These are phyloP conservation scores for Dynastes hyllus DNA, from an alignment of 2,888 invertebrate genomes.

Conservation along the genomic window DNA sequence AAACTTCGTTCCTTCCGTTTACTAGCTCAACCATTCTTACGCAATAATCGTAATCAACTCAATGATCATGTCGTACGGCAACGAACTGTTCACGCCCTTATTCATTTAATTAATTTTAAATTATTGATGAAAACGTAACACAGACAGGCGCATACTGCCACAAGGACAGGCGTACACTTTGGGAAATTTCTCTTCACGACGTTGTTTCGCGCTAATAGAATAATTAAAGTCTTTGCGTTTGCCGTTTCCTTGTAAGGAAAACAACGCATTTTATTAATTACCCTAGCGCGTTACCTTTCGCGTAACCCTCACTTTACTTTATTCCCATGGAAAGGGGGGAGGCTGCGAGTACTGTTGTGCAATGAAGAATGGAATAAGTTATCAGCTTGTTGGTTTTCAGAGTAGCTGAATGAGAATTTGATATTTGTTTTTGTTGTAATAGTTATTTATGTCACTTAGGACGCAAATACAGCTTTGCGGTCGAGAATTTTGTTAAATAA, in stretches of 20 bases:
- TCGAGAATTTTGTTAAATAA: no score
- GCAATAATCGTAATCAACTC: not conserved
- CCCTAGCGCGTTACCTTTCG: not conserved
- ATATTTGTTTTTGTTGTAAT: no score
- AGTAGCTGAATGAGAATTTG: no score
- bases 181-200: conserved; percentile 12
- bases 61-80: not conserved
- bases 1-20: conserved; percentile 18
- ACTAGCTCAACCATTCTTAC: conserved; percentile 14
- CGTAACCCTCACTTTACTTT: not conserved
- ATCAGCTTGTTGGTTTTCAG: no score
- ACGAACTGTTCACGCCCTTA: not conserved
- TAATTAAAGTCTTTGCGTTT: conserved; percentile 34
- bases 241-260: conserved; percentile 25
- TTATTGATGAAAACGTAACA: conserved; percentile 3
- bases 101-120: conserved; percentile 19
- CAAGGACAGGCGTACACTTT: not conserved
- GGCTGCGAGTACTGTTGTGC: no score
- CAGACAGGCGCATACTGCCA: not conserved
- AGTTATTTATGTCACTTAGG: no score
- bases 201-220: conserved; percentile 26
- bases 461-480: no score
- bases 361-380: no score
- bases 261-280: conserved; percentile 39
- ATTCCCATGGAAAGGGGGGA: not conserved